These are phyloP conservation scores for Sinocyclocheilus maitianheensis DNA, from an alignment of 2,113 vertebrate genomes.

Conservation along the genomic window DNA sequence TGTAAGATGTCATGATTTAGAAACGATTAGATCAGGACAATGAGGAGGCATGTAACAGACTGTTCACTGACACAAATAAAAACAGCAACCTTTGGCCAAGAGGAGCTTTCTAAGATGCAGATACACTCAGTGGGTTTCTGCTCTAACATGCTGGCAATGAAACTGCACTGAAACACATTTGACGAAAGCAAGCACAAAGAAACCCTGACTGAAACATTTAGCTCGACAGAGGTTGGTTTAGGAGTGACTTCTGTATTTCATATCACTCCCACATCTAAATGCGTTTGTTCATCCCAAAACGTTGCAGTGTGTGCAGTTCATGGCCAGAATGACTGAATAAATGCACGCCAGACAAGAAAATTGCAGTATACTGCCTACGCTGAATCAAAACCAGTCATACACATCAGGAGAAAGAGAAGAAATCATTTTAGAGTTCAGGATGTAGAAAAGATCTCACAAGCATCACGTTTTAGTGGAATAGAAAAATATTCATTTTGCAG, in stretches of 20 bases:
- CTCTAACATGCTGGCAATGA: neutral
- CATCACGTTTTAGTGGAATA: neutral
- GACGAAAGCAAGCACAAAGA: neutral
- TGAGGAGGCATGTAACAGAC: neutral
- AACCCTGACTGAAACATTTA: neutral
- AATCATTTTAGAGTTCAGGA: neutral
- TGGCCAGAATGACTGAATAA: neutral
- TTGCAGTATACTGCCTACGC: neutral
- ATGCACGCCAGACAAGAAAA: neutral
- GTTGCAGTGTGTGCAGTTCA: neutral
- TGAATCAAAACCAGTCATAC: neutral
- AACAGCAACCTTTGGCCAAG: neutral
- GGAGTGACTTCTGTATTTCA: too few relatives aligned
- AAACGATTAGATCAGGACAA: neutral
- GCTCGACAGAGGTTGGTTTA: neutral
- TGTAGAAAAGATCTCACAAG: constrained; percentile 14
- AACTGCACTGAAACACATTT: neutral
- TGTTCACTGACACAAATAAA: too few relatives aligned
- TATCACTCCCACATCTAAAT: neutral
- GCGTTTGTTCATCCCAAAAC: neutral
- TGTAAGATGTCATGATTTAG: constrained; percentile 58
- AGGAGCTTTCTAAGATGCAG: neutral
- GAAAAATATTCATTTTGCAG: neutral
- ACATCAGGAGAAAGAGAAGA: neutral
- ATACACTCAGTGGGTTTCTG: too few relatives aligned